Base-by-base conservation (phyloP, 2,888 invertebrate genomes). In the Drosophila neonasuta region DNA sequence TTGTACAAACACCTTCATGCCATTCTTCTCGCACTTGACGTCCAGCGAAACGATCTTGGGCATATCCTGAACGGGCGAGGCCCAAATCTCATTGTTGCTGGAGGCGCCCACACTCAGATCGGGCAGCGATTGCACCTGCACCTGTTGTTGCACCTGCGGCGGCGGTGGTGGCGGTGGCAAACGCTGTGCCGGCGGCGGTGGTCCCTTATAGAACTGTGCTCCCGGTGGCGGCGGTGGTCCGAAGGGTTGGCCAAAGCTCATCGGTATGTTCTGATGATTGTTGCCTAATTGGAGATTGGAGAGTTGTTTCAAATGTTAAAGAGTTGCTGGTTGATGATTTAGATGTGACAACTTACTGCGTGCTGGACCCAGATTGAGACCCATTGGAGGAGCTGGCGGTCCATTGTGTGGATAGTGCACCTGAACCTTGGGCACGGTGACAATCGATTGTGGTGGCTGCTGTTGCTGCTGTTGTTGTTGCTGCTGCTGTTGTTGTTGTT, bases 1-100 rank as follows among this genome's bases (percentile, higher is more conserved):
- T 73, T 96, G 96, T n/a, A 97, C 93, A 86, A 96, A 97, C 0
- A 98, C 97, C 90, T 97, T 95, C 97, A 98, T 98, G 60, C 96
- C 93, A 87, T 95, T 97, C 90, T 97, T 97, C 91, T 97, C 97
- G 90, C 97, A 98, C 90, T 97, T 97, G 0, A 97, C 97, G 84
- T 98, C 97, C 10, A 97, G 92, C 0, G 97, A 96, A 9, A 97
- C 94, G 68, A 97, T 97, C 91, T 97, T 97, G 0, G 97, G 97
- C 96, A 97, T 97, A 81, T 97, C 97, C 9, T 95, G 95, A 3
- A 94, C 94, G 0, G 95, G 95, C 0, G 95, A 94, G 1, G 97
- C 96, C 97, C 97, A 97, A 9, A 95, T 94, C 74, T 97, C 97
- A 41, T 95, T 95, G 34, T 93, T 93, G 44, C 83, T 88, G 1